Evolutionary conservation across 2,797 vertebrate species (phyloP).

Genomic region (Oreonectes daqikongensis): DNA sequence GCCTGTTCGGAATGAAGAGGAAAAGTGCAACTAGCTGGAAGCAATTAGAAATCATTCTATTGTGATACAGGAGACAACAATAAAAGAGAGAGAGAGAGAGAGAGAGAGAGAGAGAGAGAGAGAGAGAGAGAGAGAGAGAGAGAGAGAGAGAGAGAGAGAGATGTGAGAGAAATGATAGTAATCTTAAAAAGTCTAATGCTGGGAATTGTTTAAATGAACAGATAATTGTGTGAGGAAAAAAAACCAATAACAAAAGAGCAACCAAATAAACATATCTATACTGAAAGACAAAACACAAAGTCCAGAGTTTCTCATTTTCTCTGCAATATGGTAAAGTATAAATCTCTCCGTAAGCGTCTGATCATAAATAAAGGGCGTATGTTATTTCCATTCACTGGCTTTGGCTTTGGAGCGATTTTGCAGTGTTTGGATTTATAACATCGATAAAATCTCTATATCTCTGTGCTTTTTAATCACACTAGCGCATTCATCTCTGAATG

Average conservation of each 20-base stretch:
- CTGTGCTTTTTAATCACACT: conserved; percentile 59
- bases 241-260: conserved; percentile 8
- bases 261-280: conserved; percentile 25
- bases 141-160: neutral
- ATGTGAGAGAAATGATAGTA: conserved; percentile 26
- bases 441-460: conserved; percentile 67
- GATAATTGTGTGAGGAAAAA: conserved; percentile 39
- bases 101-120: neutral
- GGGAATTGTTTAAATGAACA: conserved; percentile 41
- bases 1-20: conserved; percentile 25
- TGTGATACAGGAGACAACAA: conserved; percentile 32
- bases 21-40: conserved; percentile 27
- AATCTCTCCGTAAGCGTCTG: conserved; percentile 10
- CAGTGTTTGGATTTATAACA: conserved; percentile 49
- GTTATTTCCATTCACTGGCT: conserved; percentile 16
- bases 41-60: conserved; percentile 43
- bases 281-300: neutral
- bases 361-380: conserved; percentile 30
- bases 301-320: neutral
- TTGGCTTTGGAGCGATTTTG: conserved; percentile 14
- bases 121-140: neutral
- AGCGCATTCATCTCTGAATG: conserved; percentile 55
- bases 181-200: conserved; percentile 38
- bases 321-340: conserved; percentile 24
- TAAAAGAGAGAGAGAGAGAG: conserved; percentile 12